Percentiles rank a stretch among this genome's conserved stretches.
Evolutionary conservation across 2,888 invertebrate species (phyloP).

Genomic region (Nemotelus nigrinus): DNA sequence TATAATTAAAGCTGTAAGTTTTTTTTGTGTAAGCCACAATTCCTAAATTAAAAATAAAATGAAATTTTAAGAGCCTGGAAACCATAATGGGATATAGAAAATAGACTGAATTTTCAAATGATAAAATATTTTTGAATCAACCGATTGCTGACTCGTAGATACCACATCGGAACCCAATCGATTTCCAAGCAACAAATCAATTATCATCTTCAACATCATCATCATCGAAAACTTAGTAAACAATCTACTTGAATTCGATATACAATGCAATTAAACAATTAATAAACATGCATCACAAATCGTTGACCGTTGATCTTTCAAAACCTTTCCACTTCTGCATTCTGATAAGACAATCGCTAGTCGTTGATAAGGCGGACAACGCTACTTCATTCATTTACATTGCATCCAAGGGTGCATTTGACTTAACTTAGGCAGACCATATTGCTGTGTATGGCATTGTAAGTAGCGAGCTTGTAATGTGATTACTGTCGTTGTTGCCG

Average conservation of each 20-base stretch:
- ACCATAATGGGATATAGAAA: no score
- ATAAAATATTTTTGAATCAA: no score
- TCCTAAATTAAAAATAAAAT: no score
- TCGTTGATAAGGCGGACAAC: constrained; percentile 27
- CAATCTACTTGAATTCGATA: constrained; percentile 16
- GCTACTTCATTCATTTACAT: constrained; percentile 19
- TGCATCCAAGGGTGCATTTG: constrained; percentile 18
- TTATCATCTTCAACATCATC: background rate
- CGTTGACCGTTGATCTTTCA: constrained; percentile 48
- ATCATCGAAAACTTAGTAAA: background rate
- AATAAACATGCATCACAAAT: constrained; percentile 47
- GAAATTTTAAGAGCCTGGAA: no score
- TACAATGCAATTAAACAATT: constrained; percentile 49
- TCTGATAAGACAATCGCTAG: constrained; percentile 20
- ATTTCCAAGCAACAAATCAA: constrained; percentile 2
- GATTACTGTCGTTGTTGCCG: constrained; percentile 10
- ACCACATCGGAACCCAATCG: no score
- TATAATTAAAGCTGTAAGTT: no score
- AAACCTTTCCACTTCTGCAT: constrained; percentile 26
- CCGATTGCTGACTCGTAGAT: no score
- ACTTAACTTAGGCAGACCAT: constrained; percentile 20
- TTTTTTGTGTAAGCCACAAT: no score
- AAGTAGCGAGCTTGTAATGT: constrained; percentile 8
- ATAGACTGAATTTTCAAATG: no score
- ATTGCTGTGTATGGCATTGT: constrained; percentile 13